Evolutionary conservation across 2,888 invertebrate species (phyloP), one percentile per base, ranked within the genome.

Genomic region (Priapulus caudatus): DNA sequence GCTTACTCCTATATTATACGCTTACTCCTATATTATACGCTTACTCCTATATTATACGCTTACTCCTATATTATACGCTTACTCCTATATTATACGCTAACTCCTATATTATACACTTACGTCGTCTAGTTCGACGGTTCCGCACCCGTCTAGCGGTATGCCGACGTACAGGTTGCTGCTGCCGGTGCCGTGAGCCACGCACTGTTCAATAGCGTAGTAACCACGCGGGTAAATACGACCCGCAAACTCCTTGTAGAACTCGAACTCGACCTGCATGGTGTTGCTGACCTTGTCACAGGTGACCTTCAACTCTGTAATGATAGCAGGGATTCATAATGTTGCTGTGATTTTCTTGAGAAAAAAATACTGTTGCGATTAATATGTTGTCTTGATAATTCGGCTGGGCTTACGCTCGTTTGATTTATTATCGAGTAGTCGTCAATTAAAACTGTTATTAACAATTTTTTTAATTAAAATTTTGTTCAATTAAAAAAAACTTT

Each of bases 231-330:
- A 33, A n/a, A 33, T 33, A 10, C 33, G 10, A 10, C 33, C 33
- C n/a, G 10, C n/a, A n/a, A 33, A 33, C 33, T 10, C 10, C n/a
- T 33, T 33, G 33, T 33, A 33, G 33, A 33, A 33, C n/a, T 33
- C 33, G n/a, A 33, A 33, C n/a, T 33, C 10, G n/a, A 33, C 33
- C 33, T 33, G 33, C 33, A 33, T 33, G 33, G 33, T 33, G 33
- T 33, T 33, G 33, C 33, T 33, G 33, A 10, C 33, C 33, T 33
- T 10, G 33, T 33, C 33, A 33, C 33, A 33, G n/a, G 33, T 33
- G 33, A 33, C 33, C n/a, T 33, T 33, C 33, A 33, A n/a, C n/a
- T 33, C 33, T 33, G n/a, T 10, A 33, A 33, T 33, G 33, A 10
- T 10, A 33, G n/a, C 10, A n/a, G 10, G n/a, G n/a, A 10, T 10